Conservation (phyloP, 2,797 vertebrate species). For the Arnoldichthys spilopterus region DNA sequence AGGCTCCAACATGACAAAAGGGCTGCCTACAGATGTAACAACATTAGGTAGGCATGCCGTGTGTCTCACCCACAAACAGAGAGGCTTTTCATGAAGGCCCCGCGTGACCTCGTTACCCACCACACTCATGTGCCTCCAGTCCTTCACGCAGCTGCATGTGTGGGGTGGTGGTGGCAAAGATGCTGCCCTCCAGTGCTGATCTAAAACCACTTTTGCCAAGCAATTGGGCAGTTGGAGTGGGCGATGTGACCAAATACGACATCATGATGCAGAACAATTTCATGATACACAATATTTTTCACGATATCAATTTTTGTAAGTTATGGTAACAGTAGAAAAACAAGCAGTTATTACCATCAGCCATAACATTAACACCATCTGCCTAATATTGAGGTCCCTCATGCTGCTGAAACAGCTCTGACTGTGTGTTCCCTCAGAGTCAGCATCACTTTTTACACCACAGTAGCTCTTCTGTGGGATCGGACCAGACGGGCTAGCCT, state of each 20-base stretch:
- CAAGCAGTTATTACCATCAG: no score
- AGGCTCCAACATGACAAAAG: conserved; percentile 25
- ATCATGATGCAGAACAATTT: background rate
- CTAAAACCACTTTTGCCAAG: background rate
- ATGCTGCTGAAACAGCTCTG: no score
- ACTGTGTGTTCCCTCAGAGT: no score
- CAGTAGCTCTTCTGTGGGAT: no score
- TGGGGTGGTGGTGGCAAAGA: conserved; percentile 24
- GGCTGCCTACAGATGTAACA: conserved; percentile 26
- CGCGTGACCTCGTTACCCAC: conserved; percentile 41
- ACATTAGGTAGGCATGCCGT: conserved; percentile 34
- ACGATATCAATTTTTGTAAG: background rate
- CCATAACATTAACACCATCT: no score
- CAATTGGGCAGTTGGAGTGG: background rate
- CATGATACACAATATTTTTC: background rate
- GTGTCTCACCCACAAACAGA: conserved; percentile 51
- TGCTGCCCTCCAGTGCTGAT: conserved; percentile 3
- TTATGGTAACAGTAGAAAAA: background rate
- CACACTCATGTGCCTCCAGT: conserved; percentile 45
- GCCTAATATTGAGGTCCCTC: no score
- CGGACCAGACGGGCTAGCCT: no score
- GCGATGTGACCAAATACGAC: background rate
- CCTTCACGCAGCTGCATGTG: conserved; percentile 29
- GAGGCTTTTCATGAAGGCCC: conserved; percentile 53
- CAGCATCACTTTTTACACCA: no score